Evolutionary conservation across 2,888 invertebrate species (phyloP).

Genomic region (Eupithecia exiguata): DNA sequence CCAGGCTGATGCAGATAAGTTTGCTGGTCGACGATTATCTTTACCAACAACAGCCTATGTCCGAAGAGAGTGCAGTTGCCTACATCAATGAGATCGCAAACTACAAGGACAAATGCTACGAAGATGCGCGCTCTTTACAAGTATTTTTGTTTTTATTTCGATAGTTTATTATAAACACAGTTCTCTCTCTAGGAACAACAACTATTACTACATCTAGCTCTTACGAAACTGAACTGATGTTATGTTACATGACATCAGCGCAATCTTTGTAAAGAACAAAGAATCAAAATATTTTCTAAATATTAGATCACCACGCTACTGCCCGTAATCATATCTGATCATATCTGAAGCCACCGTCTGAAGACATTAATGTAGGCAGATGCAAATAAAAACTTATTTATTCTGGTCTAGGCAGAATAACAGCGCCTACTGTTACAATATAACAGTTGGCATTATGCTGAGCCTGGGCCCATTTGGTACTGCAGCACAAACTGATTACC

Average conservation of each 20-base stretch:
- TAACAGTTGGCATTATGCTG: too few species aligned
- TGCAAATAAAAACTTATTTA: background rate
- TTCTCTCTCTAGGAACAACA: background rate
- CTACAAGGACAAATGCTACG: conserved; percentile 49
- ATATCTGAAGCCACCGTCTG: background rate
- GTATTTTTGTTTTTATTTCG: conserved; percentile 42
- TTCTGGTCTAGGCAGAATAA: too few species aligned
- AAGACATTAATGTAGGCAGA: background rate
- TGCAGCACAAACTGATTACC: too few species aligned
- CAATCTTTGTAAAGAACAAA: background rate
- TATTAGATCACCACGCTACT: background rate
- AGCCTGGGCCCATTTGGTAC: too few species aligned
- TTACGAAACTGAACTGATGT: background rate
- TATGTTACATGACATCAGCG: background rate
- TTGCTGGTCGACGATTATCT: conserved; percentile 63
- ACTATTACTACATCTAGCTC: background rate
- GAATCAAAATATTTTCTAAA: conserved; percentile 2
- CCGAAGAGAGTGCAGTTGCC: conserved; percentile 51
- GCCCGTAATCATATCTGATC: background rate
- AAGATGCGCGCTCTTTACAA: conserved; percentile 60
- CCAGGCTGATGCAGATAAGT: conserved; percentile 63
- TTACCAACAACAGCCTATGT: conserved; percentile 59
- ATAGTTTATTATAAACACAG: background rate
- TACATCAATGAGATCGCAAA: conserved; percentile 57
- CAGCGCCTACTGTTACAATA: too few species aligned